A percentile compares a stretch with the other conserved stretches of the same genome.
Conservation (phyloP, 2,888 invertebrate species). For the Timema cristinae region DNA sequence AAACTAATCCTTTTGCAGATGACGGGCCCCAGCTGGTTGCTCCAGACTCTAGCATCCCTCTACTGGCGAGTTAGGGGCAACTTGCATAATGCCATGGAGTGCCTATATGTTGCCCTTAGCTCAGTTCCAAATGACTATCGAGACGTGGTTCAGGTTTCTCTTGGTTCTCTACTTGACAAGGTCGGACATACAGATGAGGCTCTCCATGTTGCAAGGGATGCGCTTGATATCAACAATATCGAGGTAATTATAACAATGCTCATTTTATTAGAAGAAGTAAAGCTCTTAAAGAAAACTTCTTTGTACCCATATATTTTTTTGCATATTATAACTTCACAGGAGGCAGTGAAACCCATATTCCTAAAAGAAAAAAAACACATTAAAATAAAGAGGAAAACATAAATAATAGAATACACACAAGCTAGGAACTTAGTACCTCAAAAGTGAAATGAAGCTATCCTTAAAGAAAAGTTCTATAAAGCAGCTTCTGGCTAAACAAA, state of each 20-base stretch:
- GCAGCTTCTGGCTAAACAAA: no score
- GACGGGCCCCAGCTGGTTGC: slow-evolving; percentile 68
- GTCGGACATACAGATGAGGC: slow-evolving; percentile 63
- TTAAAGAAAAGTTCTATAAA: no score
- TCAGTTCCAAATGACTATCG: slow-evolving; percentile 55
- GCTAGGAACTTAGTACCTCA: no score
- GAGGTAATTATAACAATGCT: slow-evolving; percentile 49
- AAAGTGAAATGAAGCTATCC: no score
- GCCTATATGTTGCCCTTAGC: slow-evolving; percentile 59
- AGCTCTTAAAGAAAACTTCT: background rate
- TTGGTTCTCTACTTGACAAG: slow-evolving; percentile 65
- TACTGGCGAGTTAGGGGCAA: slow-evolving; percentile 75
- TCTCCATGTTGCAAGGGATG: slow-evolving; percentile 56
- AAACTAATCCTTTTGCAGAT: slow-evolving; percentile 51
- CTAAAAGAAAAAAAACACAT: no score
- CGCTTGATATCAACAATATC: slow-evolving; percentile 56
- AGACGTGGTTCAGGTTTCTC: slow-evolving; percentile 64
- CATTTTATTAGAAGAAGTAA: background rate
- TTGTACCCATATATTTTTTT: no score
- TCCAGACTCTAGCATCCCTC: slow-evolving; percentile 67
- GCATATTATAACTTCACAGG: no score
- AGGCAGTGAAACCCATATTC: no score
- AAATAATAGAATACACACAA: no score
- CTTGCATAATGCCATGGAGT: slow-evolving; percentile 63
- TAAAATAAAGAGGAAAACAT: no score